Percentiles rank a stretch among this genome's conserved stretches.
phyloP scores from a whole-genome alignment of 1,140 invertebrate species.

The Maconellicoccus hirsutus region DNA sequence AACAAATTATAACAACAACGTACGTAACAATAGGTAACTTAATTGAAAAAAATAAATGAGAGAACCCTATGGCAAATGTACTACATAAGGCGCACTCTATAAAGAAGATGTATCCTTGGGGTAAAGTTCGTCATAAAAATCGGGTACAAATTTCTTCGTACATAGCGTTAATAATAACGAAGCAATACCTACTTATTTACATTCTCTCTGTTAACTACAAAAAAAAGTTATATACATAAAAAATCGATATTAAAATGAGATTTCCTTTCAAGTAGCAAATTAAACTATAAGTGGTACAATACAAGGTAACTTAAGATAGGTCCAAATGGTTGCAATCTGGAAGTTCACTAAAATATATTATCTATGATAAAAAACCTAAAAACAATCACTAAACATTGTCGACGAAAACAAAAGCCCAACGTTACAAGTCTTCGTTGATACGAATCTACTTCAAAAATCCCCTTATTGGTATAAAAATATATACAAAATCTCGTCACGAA shows the following conservation, averaged over 20 bases:
- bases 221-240: background rate
- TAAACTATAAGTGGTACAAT: background rate
- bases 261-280: background rate
- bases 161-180: no score
- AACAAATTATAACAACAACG: background rate
- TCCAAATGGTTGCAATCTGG: background rate
- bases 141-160: background rate
- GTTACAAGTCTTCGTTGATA: background rate
- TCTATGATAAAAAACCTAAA: background rate
- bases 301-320: background rate
- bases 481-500: no score
- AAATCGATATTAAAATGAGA: background rate
- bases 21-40: slow-evolving; percentile 5
- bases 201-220: background rate
- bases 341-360: background rate
- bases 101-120: no score
- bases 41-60: background rate
- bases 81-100: no score
- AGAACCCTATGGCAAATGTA: background rate
- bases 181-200: background rate
- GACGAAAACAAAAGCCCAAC: background rate
- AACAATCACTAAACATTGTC: background rate
- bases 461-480: no score
- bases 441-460: no score
- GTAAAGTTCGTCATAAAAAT: no score